phyloP scores from a whole-genome alignment of 2,113 vertebrate species.

The Esox niger region DNA sequence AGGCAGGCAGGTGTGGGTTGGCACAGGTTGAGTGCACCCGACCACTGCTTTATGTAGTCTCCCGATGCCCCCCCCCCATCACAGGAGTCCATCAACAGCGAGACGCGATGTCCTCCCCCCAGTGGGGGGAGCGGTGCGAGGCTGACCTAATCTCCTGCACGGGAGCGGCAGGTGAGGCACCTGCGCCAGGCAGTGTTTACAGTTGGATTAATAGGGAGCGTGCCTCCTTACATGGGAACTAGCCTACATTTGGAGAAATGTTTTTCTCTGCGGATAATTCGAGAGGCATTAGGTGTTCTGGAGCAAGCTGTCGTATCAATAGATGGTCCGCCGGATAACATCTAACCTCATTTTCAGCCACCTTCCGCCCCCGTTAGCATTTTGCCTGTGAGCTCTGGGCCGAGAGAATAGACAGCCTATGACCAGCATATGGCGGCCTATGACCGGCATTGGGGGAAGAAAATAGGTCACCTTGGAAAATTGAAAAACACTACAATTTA shows the following conservation, averaged over 20 bases:
- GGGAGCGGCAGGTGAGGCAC: constrained; percentile 55
- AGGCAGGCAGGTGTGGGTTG: constrained; percentile 14
- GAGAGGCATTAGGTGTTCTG: constrained; percentile 57
- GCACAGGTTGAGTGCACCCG: not conserved
- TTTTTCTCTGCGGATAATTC: constrained; percentile 34
- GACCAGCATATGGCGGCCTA: too few species aligned
- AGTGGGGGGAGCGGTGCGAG: constrained; percentile 24
- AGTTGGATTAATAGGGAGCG: constrained; percentile 50
- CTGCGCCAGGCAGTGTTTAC: constrained; percentile 34
- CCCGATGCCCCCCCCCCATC: constrained; percentile 15
- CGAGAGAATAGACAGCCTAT: constrained; percentile 40
- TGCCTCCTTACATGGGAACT: constrained; percentile 59
- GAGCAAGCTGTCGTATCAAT: constrained; percentile 58
- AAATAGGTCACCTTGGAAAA: constrained; percentile 54
- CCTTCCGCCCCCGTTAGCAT: not conserved
- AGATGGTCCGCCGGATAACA: constrained; percentile 59
- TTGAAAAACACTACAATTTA: constrained; percentile 12
- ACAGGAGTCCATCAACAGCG: constrained; percentile 14
- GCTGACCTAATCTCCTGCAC: constrained; percentile 47
- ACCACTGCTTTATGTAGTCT: constrained; percentile 51
- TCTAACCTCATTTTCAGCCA: constrained; percentile 58
- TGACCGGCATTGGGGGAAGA: constrained; percentile 35
- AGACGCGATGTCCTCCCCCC: not conserved
- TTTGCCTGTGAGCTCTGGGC: not conserved
- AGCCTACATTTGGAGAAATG: constrained; percentile 54